Percentiles rank a stretch among this genome's conserved stretches.
phyloP scores from a whole-genome alignment of 1,140 invertebrate species.

The Drosophila mayri region DNA sequence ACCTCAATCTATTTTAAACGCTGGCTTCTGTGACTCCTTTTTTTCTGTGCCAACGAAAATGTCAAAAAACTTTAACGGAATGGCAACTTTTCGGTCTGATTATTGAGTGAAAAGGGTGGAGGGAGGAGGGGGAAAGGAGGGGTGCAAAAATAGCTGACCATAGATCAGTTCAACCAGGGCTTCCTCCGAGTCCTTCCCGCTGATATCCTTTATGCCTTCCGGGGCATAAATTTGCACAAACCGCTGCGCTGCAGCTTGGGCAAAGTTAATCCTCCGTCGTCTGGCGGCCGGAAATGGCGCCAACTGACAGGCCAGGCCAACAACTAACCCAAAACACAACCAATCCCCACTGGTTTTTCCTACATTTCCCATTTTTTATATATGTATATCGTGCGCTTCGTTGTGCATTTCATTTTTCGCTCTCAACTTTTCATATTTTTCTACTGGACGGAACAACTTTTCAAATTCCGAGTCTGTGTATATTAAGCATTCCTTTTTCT shows the following conservation, averaged over 20 bases:
- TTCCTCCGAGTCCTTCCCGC: conserved; percentile 38
- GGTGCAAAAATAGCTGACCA: conserved; percentile 45
- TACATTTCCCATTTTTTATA: conserved; percentile 22
- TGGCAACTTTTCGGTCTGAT: conserved; percentile 47
- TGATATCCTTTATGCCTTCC: conserved; percentile 75
- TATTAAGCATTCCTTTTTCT: conserved; percentile 14
- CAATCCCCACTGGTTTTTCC: conserved; percentile 17
- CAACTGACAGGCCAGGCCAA: conserved; percentile 62
- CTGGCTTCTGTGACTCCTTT: conserved; percentile 34
- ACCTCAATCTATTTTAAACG: conserved; percentile 76
- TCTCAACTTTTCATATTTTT: conserved; percentile 56
- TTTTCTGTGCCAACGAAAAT: conserved; percentile 30
- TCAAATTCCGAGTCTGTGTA: conserved; percentile 16
- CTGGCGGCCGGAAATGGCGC: conserved; percentile 67
- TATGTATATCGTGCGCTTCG: background rate
- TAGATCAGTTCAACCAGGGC: conserved; percentile 53
- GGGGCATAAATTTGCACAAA: conserved; percentile 70
- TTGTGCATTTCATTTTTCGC: conserved; percentile 55
- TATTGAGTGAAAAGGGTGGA: conserved; percentile 25
- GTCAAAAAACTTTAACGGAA: conserved; percentile 46
- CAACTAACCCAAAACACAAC: conserved; percentile 64
- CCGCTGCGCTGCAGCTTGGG: conserved; percentile 60
- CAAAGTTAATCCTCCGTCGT: conserved; percentile 67
- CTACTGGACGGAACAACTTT: conserved; percentile 36
- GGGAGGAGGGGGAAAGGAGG: background rate